These are phyloP conservation scores for Spodoptera picta DNA, from an alignment of 2,888 invertebrate species.

Conservation along the genomic window DNA sequence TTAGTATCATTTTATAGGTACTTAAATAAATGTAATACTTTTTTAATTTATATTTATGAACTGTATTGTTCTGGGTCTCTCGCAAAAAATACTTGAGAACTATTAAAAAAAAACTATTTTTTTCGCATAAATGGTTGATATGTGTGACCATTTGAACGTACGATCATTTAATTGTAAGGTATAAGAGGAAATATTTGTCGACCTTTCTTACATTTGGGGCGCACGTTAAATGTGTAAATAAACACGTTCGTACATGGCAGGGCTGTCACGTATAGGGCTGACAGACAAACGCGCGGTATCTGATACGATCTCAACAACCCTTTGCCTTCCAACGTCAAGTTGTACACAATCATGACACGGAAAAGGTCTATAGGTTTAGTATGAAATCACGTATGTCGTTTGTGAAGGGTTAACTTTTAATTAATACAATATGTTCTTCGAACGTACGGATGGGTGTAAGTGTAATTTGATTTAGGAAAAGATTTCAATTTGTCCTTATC, in stretches of 20 bases:
- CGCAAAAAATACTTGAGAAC: too few species aligned
- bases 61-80: constrained; percentile 16
- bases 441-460: background rate
- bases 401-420: constrained; percentile 23
- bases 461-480: constrained; percentile 2
- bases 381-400: constrained; percentile 27
- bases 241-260: constrained; percentile 38
- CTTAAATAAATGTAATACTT: constrained; percentile 41
- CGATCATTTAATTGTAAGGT: too few species aligned
- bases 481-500: too few species aligned
- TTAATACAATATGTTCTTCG: constrained; percentile 5
- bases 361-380: constrained; percentile 21
- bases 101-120: too few species aligned
- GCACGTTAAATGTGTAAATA: constrained; percentile 38
- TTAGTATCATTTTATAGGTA: constrained; percentile 33
- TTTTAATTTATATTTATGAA: constrained; percentile 45
- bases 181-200: constrained; percentile 7
- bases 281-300: constrained; percentile 48
- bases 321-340: constrained; percentile 44
- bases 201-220: constrained; percentile 25
- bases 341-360: constrained; percentile 33
- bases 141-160: too few species aligned
- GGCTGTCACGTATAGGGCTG: constrained; percentile 43
- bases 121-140: too few species aligned
- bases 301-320: constrained; percentile 50